Base-by-base conservation (phyloP, 2,888 invertebrate species). In the Torymus auratus region DNA sequence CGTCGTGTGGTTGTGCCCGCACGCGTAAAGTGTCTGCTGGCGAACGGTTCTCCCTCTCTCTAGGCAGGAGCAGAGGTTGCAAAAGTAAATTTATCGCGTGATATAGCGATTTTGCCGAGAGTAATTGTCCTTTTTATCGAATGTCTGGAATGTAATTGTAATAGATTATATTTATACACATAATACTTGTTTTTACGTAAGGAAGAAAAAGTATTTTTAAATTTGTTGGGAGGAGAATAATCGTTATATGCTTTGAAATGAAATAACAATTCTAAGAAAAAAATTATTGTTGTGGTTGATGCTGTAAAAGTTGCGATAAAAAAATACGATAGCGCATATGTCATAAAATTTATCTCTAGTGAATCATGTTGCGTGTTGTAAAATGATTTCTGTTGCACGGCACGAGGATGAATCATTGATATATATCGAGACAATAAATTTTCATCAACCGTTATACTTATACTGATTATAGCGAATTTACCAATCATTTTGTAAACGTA, bases 291-390 rank as follows among this genome's bases (percentile, higher is more conserved):
- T 73, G 50, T 53, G 67, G 28, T 41, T 28, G 41, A 28, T n/a
- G 50, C n/a, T 55, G 14, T 15, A 55, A 56, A 15, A 17, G 70
- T 17, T 68, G 61, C 15, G 68, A 73, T 64, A 68, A 10, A 53
- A 41, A 80, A 52, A 61, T 67, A 67, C 58, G 80, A 80, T 56
- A 71, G 7, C 67, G 4, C 50, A 41, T 5, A 41, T 41, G 41
- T 71, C 72, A 52, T 68, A 68, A 80, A 76, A 13, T 56, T 67
- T 80, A 80, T 76, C 67, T 61, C 28, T 62, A 60, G n/a, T 62
- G 61, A 80, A 53, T 76, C 71, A 80, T n/a, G n/a, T 67, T 68
- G 56, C n/a, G n/a, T 28, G 15, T 14, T 41, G 61, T 80, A 75
- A 65, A 71, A 56, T 75, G 5, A 75, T 58, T 55, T 71, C 67